Evolutionary conservation across 2,797 vertebrate species (phyloP).

Genomic region (Coranthus polyacanthus): DNA sequence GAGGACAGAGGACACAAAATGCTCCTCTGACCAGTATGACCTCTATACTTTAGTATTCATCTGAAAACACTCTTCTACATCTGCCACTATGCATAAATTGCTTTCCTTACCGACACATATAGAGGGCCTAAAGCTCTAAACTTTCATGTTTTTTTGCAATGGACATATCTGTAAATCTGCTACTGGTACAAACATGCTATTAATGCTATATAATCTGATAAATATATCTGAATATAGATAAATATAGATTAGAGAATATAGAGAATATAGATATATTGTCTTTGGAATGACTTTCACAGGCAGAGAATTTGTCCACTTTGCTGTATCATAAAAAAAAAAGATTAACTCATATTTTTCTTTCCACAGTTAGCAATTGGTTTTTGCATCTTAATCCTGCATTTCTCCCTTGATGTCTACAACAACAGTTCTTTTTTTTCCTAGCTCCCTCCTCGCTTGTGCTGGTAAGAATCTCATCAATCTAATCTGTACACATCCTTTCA

Average conservation of each 20-base stretch:
- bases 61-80: too few relatives aligned
- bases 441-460: background rate
- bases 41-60: background rate
- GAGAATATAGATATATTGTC: too few relatives aligned
- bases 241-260: too few relatives aligned
- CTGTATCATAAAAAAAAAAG: background rate
- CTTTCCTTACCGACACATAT: background rate
- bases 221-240: too few relatives aligned
- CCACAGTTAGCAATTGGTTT: background rate
- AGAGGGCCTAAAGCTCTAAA: background rate
- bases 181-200: background rate
- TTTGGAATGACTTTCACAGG: background rate
- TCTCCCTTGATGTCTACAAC: conserved; percentile 1
- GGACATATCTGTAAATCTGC: too few relatives aligned
- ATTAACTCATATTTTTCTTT: conserved; percentile 8
- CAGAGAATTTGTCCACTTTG: background rate
- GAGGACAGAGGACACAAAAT: background rate
- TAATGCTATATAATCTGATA: background rate
- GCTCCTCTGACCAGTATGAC: background rate
- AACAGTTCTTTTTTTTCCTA: conserved; percentile 13
- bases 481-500: conserved; percentile 55
- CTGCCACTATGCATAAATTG: too few relatives aligned
- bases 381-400: conserved; percentile 7
- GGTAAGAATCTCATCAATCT: conserved; percentile 44
- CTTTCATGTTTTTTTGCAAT: too few relatives aligned